Base-by-base conservation (phyloP, 2,113 vertebrate genomes). In the Sebastes schlegelii region DNA sequence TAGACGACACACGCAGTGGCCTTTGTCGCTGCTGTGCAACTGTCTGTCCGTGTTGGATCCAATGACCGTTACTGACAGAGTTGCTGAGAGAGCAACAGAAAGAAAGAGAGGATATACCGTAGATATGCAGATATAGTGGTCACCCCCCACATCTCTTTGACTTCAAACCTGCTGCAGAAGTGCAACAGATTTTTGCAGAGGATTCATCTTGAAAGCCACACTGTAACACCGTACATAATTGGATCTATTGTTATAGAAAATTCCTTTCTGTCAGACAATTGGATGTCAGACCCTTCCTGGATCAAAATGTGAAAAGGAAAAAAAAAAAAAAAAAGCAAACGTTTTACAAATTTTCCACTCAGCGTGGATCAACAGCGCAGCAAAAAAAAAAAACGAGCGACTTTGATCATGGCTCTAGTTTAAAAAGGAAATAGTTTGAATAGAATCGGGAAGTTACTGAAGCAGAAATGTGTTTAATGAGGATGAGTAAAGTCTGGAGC, bases 391-490 rank as follows among this genome's bases (percentile, higher is more conserved):
- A 61, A 61, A 34, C 9, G 9, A 58, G 69, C 3, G 54, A 77
- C 80, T 93, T 85, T 90, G 88, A 89, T 91, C 83, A 45, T 6
- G 43, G 60, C 58, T 67, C 34, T 23, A 72, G 60, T 78, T 86
- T 73, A 79, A 82, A 26, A 78, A 87, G 66, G 63, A 79, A 45
- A 74, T 58, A 21, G 79, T 83, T 85, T 90, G 79, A 80, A 84
- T 26, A 5, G 73, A 89, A 85, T 65, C 21, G 4, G 65, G 48
- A 78, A 49, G 71, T 83, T 55, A 71, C 68, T 73, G 80, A 73
- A 64, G 82, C 79, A 85, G 71, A 84, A 84, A 80, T 73, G 79
- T 63, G 80, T 86, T 92, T 92, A 92, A 92, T 93, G 87, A 91
- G 80, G 80, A 77, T 68, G 85, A 87, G 76, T 74, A 79, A 80